Evolutionary conservation across 2,113 vertebrate species (phyloP).

Genomic region (Oenanthe oenanthe): DNA sequence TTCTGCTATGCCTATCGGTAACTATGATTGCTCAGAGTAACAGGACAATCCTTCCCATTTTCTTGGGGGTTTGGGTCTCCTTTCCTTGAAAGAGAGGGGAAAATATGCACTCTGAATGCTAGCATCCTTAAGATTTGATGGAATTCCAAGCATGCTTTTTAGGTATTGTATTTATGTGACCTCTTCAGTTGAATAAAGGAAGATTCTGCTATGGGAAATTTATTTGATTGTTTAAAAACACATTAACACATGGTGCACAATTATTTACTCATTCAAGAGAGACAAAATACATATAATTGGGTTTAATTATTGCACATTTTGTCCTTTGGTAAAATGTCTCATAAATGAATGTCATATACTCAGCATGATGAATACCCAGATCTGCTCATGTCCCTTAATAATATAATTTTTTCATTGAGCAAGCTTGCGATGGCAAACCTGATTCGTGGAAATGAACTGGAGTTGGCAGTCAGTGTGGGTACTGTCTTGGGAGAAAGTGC

Average conservation of each 20-base stretch:
- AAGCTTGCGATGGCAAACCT: slow-evolving; percentile 92
- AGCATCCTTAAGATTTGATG: neutral
- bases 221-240: neutral
- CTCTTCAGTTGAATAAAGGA: neutral
- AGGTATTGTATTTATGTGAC: neutral
- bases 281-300: neutral
- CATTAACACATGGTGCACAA: neutral
- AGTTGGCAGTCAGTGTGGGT: slow-evolving; percentile 90
- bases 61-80: neutral
- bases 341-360: neutral
- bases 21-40: neutral
- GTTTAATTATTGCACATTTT: slow-evolving; percentile 5
- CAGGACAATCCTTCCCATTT: neutral
- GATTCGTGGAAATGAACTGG: slow-evolving; percentile 95
- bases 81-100: neutral
- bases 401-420: slow-evolving; percentile 57
- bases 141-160: neutral
- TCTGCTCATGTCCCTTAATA: slow-evolving; percentile 51
- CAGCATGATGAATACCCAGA: neutral
- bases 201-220: neutral
- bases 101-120: neutral
- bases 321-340: neutral
- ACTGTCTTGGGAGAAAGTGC: slow-evolving; percentile 87
- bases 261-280: neutral
- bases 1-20: neutral